These are phyloP conservation scores for Rhinella marina DNA, from an alignment of 2,797 vertebrate genomes.

Conservation along the genomic window DNA sequence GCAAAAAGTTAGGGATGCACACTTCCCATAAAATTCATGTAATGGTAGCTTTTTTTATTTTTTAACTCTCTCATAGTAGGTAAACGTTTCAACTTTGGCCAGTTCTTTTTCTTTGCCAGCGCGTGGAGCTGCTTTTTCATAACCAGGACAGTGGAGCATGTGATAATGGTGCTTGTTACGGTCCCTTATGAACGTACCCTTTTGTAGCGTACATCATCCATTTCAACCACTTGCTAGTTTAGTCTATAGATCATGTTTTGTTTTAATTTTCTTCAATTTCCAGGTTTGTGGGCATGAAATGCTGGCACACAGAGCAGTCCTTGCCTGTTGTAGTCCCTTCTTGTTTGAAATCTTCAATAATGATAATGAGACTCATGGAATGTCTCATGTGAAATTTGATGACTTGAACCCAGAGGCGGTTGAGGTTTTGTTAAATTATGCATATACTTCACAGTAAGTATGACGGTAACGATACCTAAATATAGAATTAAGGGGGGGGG, in stretches of 20 bases:
- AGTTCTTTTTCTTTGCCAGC: too few species aligned
- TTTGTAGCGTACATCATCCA: background rate
- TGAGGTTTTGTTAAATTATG: constrained; percentile 96
- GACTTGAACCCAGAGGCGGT: constrained; percentile 96
- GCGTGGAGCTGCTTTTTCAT: too few species aligned
- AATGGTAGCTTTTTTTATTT: too few species aligned
- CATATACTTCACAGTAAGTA: constrained; percentile 97
- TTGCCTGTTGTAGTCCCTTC: constrained; percentile 98
- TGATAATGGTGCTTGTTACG: too few species aligned
- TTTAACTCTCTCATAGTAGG: too few species aligned
- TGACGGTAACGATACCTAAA: too few species aligned
- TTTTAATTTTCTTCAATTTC: constrained; percentile 57
- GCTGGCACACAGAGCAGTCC: constrained; percentile 94
- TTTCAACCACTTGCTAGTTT: background rate
- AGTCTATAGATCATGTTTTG: background rate
- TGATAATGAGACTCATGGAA: constrained; percentile 89
- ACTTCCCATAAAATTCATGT: too few species aligned
- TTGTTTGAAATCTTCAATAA: constrained; percentile 98
- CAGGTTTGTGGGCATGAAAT: constrained; percentile 97
- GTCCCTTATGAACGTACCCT: background rate
- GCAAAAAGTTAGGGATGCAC: too few species aligned
- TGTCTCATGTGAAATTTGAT: constrained; percentile 96
- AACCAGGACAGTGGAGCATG: too few species aligned
- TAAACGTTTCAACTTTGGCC: too few species aligned
- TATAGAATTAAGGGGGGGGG: too few species aligned